phyloP scores from a whole-genome alignment of 37 sponge, comb jelly and placozoan species.

The Geodia barretti region DNA sequence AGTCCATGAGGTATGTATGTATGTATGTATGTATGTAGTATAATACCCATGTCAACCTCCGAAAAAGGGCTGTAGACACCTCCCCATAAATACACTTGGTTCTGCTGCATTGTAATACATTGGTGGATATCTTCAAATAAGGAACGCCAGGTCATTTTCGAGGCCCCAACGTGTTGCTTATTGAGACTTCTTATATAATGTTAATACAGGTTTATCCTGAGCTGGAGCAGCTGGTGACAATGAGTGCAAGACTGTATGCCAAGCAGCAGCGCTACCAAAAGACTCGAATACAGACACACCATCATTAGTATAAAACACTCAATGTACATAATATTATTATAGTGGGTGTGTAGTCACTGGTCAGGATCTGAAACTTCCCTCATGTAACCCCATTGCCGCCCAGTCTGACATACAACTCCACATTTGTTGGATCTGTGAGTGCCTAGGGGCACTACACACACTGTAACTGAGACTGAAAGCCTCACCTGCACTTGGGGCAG shows the following conservation, averaged over 20 bases:
- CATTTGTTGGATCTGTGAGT: slow-evolving; percentile 49
- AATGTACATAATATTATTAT: background rate
- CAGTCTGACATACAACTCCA: slow-evolving; percentile 38
- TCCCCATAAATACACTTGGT: too few relatives aligned
- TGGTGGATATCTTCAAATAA: too few relatives aligned
- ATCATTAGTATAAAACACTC: background rate
- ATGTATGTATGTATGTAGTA: too few relatives aligned
- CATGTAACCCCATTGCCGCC: slow-evolving; percentile 33
- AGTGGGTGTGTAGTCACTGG: background rate
- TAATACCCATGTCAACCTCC: too few relatives aligned
- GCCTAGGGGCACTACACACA: background rate
- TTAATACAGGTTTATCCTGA: slow-evolving; percentile 56
- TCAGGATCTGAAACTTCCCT: background rate
- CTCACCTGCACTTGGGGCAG: slow-evolving; percentile 45
- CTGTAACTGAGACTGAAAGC: background rate
- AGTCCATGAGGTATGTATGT: slow-evolving; percentile 43
- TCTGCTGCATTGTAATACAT: too few relatives aligned
- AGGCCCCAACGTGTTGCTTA: too few relatives aligned
- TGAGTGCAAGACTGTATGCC: slow-evolving; percentile 48
- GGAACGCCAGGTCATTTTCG: too few relatives aligned
- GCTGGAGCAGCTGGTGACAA: slow-evolving; percentile 37
- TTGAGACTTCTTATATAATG: too few relatives aligned
- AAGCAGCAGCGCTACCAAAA: slow-evolving; percentile 43
- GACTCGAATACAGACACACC: background rate
- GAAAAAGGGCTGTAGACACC: too few relatives aligned